Conservation (phyloP, 2,797 vertebrate genomes). For the Spondyliosoma cantharus region DNA sequence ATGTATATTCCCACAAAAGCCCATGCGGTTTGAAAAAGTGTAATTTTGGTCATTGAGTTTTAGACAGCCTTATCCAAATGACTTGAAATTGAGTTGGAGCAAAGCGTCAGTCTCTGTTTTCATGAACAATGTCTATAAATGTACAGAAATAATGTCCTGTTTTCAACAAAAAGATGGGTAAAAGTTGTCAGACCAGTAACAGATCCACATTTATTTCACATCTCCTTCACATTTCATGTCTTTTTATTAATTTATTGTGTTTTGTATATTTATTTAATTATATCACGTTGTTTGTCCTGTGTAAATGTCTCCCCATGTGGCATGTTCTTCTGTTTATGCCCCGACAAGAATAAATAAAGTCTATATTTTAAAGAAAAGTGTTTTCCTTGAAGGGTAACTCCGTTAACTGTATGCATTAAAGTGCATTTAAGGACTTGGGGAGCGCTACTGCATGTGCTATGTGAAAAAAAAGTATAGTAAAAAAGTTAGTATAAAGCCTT, state of each 20-base stretch:
- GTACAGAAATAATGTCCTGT: background rate
- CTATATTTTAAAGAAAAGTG: slow-evolving; percentile 19
- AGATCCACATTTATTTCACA: background rate
- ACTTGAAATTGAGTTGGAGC: background rate
- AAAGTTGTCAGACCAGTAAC: background rate
- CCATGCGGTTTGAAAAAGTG: background rate
- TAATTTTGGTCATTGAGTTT: background rate
- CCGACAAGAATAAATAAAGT: slow-evolving; percentile 32
- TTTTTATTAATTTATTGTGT: slow-evolving; percentile 42
- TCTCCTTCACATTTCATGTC: background rate
- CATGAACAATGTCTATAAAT: background rate
- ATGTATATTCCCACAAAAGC: background rate
- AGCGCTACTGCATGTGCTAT: no score
- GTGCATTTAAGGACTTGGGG: no score
- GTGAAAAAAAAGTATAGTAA: no score
- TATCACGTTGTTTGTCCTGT: background rate
- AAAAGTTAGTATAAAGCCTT: no score
- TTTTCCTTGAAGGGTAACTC: background rate
- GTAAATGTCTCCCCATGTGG: background rate
- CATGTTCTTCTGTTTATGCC: slow-evolving; percentile 6
- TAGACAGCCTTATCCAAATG: background rate
- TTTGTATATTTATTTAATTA: slow-evolving; percentile 42
- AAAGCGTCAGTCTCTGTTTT: background rate
- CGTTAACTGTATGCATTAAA: no score
- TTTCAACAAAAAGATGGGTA: background rate